These are phyloP conservation scores for Rhodophaea formosa DNA, from an alignment of 2,888 invertebrate species.

Conservation along the genomic window DNA sequence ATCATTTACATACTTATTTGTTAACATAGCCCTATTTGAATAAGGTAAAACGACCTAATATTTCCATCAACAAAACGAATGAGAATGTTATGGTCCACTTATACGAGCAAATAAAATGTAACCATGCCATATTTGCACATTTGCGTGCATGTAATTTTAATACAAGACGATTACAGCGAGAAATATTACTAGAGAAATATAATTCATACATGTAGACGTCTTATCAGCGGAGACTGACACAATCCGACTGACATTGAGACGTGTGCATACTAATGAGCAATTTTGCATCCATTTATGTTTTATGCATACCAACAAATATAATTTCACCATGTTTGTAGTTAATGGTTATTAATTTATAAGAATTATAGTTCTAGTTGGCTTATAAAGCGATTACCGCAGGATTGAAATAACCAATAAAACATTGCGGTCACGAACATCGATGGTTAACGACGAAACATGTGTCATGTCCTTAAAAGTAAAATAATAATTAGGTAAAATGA, in stretches of 20 bases:
- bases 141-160: not conserved
- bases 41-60: constrained; percentile 16
- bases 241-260: not conserved
- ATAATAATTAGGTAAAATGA: constrained; percentile 72
- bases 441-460: constrained; percentile 56
- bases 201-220: not conserved
- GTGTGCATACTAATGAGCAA: not conserved
- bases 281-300: too few relatives aligned
- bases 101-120: constrained; percentile 7
- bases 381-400: not conserved
- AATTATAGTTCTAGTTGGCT: too few relatives aligned
- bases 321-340: too few relatives aligned
- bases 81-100: constrained; percentile 5
- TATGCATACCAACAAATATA: too few relatives aligned
- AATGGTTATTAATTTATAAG: too few relatives aligned
- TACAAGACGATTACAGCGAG: not conserved
- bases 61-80: constrained; percentile 14
- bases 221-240: not conserved
- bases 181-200: not conserved
- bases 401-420: constrained; percentile 11
- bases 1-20: constrained; percentile 15
- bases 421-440: constrained; percentile 55
- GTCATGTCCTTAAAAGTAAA: constrained; percentile 57
- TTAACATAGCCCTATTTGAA: constrained; percentile 13
- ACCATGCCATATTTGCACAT: not conserved